Percentiles rank a stretch among this genome's conserved stretches.
Evolutionary conservation across 2,113 vertebrate species (phyloP).

Genomic region (Peromyscus maniculatus): DNA sequence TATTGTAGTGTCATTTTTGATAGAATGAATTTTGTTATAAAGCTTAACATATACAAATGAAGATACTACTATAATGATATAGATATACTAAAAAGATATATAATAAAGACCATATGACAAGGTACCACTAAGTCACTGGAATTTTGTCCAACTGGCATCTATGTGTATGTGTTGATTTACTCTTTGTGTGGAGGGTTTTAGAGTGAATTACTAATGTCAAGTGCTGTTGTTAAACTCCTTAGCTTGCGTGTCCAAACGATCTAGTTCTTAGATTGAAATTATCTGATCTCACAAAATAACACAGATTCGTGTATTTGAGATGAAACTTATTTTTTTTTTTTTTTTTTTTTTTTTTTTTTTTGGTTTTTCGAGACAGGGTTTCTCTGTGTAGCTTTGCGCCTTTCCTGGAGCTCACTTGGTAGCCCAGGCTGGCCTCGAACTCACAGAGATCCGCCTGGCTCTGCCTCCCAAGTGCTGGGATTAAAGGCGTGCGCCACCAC

Average conservation of each 20-base stretch:
- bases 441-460: too few species aligned
- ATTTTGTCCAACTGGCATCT: not conserved
- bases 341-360: too few species aligned
- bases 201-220: not conserved
- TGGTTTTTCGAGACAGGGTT: too few species aligned
- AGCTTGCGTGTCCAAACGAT: not conserved
- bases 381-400: too few species aligned
- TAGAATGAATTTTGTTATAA: constrained; percentile 1
- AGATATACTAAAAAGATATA: not conserved
- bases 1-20: not conserved
- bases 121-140: not conserved
- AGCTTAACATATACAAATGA: not conserved
- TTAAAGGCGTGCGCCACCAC: too few species aligned
- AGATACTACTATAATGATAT: not conserved
- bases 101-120: not conserved
- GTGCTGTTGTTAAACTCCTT: not conserved
- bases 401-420: too few species aligned
- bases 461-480: too few species aligned
- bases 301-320: not conserved
- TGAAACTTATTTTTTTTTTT: constrained; percentile 10
- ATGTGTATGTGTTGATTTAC: not conserved
- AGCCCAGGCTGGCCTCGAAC: too few species aligned
- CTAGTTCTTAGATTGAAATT: not conserved
- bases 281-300: constrained; percentile 11
- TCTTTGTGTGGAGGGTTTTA: not conserved